Percentiles rank a stretch among this genome's conserved stretches.
Evolutionary conservation across 2,888 invertebrate species (phyloP).

Genomic region (Phania funesta): DNA sequence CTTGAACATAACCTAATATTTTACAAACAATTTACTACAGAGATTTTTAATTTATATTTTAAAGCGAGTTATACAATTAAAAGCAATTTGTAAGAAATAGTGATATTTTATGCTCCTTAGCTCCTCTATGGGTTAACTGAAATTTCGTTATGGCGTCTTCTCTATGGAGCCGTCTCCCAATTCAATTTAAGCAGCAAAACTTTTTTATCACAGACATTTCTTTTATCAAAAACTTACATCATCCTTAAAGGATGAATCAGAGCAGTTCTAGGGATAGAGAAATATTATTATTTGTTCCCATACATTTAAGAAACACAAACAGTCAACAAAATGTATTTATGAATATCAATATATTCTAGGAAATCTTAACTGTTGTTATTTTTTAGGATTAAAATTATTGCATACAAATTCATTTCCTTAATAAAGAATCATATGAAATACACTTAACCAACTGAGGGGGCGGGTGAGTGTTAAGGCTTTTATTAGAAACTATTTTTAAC

Average conservation of each 20-base stretch:
- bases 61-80: too few relatives aligned
- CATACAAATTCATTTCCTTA: constrained; percentile 27
- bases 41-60: too few relatives aligned
- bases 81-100: too few relatives aligned
- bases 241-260: not conserved
- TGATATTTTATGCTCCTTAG: not conserved
- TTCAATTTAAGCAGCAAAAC: not conserved
- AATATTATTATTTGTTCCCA: too few relatives aligned
- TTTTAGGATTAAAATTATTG: constrained; percentile 55
- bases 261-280: too few relatives aligned
- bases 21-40: too few relatives aligned
- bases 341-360: constrained; percentile 21
- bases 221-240: constrained; percentile 13
- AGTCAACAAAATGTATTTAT: constrained; percentile 13
- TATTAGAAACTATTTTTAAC: constrained; percentile 2
- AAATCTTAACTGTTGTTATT: constrained; percentile 42
- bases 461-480: not conserved
- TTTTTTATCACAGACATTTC: constrained; percentile 8
- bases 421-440: constrained; percentile 49
- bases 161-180: not conserved
- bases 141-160: constrained; percentile 6
- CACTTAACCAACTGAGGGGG: not conserved
- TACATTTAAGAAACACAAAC: not conserved
- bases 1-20: too few relatives aligned
- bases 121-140: constrained; percentile 1